phyloP scores from a whole-genome alignment of 2,113 vertebrate genomes.

The Manacus vitellinus region DNA sequence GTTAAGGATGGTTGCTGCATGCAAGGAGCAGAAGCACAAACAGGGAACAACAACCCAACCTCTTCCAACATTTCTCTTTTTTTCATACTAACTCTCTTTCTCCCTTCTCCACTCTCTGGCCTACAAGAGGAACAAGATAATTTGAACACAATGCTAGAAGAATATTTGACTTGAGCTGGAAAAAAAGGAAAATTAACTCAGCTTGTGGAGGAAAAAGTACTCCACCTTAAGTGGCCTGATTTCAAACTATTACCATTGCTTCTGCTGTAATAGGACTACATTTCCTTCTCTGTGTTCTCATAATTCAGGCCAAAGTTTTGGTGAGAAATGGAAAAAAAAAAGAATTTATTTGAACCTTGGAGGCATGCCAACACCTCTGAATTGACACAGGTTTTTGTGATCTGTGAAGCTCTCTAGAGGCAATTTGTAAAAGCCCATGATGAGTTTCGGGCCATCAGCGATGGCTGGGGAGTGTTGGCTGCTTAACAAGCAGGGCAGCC shows the following conservation, averaged over 20 bases:
- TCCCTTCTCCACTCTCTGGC: not conserved
- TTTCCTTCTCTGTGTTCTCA: not conserved
- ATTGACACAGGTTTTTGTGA: not conserved
- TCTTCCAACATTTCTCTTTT: not conserved
- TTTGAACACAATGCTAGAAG: not conserved
- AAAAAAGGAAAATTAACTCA: not conserved
- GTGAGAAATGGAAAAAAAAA: not conserved
- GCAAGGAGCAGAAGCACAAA: not conserved
- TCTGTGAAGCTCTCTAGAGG: not conserved
- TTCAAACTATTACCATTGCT: not conserved
- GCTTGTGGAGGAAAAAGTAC: not conserved
- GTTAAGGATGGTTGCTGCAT: not conserved
- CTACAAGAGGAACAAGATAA: not conserved
- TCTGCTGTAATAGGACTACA: not conserved
- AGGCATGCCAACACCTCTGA: not conserved
- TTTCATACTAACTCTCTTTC: not conserved
- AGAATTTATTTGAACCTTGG: not conserved
- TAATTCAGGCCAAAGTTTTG: not conserved
- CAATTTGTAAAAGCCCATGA: not conserved
- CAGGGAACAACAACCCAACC: not conserved
- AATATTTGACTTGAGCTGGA: not conserved
- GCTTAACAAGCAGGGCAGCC: not conserved
- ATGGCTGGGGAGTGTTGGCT: not conserved
- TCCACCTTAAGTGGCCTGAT: not conserved
- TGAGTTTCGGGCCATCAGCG: fast-evolving